Conservation (phyloP, 2,888 invertebrate genomes). For the Subacronicta megacephala region DNA sequence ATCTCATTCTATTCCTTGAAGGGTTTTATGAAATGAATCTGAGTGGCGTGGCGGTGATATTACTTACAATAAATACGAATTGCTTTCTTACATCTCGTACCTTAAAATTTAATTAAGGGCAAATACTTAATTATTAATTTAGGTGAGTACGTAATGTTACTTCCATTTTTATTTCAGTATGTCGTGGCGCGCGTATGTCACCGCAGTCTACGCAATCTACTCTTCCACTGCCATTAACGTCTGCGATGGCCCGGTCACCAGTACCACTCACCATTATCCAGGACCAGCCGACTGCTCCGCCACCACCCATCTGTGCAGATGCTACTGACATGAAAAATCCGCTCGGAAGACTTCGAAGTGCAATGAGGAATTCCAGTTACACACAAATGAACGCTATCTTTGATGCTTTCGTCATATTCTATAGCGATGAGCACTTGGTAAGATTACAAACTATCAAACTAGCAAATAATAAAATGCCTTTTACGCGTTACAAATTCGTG, state of each 20-base stretch:
- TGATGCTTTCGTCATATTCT: constrained; percentile 94
- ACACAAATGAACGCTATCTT: constrained; percentile 81
- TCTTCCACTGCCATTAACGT: constrained; percentile 52
- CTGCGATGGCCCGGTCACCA: constrained; percentile 50
- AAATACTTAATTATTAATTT: no score
- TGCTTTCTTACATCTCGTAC: no score
- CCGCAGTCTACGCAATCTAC: constrained; percentile 55
- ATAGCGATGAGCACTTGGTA: constrained; percentile 95
- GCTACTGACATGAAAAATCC: constrained; percentile 69
- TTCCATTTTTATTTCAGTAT: constrained; percentile 62
- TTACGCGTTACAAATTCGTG: no score
- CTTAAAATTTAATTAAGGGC: no score
- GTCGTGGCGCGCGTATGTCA: constrained; percentile 64
- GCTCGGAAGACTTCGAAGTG: constrained; percentile 81
- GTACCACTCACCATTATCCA: constrained; percentile 66
- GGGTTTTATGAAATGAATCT: constrained; percentile 12
- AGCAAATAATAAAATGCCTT: no score
- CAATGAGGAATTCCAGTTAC: constrained; percentile 82
- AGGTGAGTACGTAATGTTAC: background rate
- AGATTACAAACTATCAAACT: constrained; percentile 23
- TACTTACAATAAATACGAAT: background rate
- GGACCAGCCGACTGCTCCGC: constrained; percentile 62
- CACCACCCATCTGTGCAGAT: constrained; percentile 70
- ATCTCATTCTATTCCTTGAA: constrained; percentile 50
- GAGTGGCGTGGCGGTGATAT: background rate